Conservation (phyloP, 2,113 vertebrate species). For the Gambusia holbrooki region DNA sequence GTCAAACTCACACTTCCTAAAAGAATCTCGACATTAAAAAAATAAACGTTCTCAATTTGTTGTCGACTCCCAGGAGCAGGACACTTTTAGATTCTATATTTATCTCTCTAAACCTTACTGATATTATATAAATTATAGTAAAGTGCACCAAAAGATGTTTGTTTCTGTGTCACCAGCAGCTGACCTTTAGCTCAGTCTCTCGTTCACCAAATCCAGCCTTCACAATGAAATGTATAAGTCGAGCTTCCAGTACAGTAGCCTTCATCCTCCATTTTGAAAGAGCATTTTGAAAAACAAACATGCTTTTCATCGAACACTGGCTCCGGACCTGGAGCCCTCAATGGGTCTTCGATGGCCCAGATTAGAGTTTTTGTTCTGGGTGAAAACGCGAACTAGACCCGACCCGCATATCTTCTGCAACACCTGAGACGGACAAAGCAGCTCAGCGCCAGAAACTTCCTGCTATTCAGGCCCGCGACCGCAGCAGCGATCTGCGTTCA, state of each 20-base stretch:
- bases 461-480: conserved; percentile 27
- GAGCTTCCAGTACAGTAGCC: background rate
- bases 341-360: background rate
- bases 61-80: too few species aligned
- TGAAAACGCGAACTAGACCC: conserved; percentile 33
- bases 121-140: background rate
- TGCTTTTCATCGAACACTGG: background rate
- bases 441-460: conserved; percentile 37
- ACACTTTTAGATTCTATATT: background rate
- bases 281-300: conserved; percentile 10
- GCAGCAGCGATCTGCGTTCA: background rate
- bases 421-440: conserved; percentile 28
- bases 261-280: background rate
- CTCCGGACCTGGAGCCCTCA: background rate
- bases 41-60: too few species aligned
- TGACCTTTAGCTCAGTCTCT: too few species aligned
- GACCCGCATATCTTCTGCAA: conserved; percentile 37
- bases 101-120: background rate
- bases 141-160: background rate
- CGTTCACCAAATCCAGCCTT: background rate
- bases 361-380: conserved; percentile 3
- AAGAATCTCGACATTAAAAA: background rate
- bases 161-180: background rate
- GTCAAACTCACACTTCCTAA: too few species aligned
- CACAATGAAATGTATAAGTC: conserved; percentile 1